Evolutionary conservation across 2,113 vertebrate genomes (phyloP), one percentile per base, ranked within the genome.

Genomic region (Poeciliopsis turrubarensis): DNA sequence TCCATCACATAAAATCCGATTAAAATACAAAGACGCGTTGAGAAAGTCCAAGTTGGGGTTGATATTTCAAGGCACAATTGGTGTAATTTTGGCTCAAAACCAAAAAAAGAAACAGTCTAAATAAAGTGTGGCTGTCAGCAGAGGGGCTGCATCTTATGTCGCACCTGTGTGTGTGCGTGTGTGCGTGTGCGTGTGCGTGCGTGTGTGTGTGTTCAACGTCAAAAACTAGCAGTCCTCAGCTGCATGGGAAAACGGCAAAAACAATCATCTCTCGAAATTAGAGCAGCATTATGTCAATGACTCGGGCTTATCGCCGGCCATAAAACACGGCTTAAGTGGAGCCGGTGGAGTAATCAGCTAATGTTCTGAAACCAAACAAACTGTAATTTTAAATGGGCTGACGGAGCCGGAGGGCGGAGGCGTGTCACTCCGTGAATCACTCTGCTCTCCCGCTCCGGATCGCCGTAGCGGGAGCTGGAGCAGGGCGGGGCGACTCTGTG

Each of bases 261-360:
- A 77, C 72, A 80, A 79, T 87, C 86, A 86, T 82, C 74, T 82
- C 25, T n/a, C 72, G 78, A 67, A 83, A 89, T 83, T 78, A 75
- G 69, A 72, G 17, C 81, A 51, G 68, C 80, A 73, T 89, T 84
- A 86, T 60, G 79, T 64, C 81, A 62, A 68, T 88, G 82, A 89
- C 84, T 91, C 74, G 79, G 34, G 65, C 75, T 91, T 57, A 89
- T 81, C 82, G 79, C 63, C 64, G 47, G 73, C 79, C 72, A 87
- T 90, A 86, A 90, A 89, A 71, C 63, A 69, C 62, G 19, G 72
- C 51, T 1, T 72, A 82, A 87, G 80, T 77, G 78, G 84, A 86
- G 78, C 86, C 71, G 44, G 78, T 67, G 82, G 82, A 89, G 82
- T 73, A 84, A 89, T 91, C 82, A 83, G 72, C 82, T 88, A 85